These are phyloP conservation scores for Ceratoteleas bidentatus DNA, from an alignment of 1,140 invertebrate species.

Conservation along the genomic window DNA sequence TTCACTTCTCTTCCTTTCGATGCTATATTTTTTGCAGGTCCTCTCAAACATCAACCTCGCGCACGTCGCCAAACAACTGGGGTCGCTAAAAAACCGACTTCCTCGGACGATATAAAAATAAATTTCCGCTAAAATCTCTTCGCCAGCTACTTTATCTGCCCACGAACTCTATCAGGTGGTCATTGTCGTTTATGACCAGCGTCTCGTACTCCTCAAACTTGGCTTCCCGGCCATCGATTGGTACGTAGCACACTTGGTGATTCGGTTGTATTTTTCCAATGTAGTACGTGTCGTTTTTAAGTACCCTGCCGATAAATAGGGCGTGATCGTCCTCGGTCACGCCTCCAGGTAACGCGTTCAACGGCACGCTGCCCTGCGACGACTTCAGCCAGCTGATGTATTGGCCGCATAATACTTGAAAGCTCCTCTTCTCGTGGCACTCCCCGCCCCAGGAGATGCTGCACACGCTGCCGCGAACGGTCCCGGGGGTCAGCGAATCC, in stretches of 20 bases:
- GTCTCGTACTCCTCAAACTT: constrained; percentile 68
- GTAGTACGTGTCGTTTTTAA: constrained; percentile 68
- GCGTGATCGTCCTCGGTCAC: constrained; percentile 72
- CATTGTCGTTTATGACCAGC: constrained; percentile 65
- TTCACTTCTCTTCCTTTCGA: no score
- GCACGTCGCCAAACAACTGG: not conserved
- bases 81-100: no score
- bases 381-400: constrained; percentile 70
- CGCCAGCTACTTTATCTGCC: constrained; percentile 64
- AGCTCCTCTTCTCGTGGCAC: constrained; percentile 65
- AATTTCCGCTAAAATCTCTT: constrained; percentile 4
- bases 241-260: constrained; percentile 72
- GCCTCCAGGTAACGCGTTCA: constrained; percentile 72
- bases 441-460: constrained; percentile 68
- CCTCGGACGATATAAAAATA: constrained; percentile 12
- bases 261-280: constrained; percentile 75
- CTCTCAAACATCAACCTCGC: constrained; percentile 8
- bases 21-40: not conserved
- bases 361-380: constrained; percentile 68
- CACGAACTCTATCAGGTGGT: constrained; percentile 64
- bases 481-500: constrained; percentile 69
- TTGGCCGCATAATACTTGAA: constrained; percentile 70
- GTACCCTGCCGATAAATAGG: constrained; percentile 72
- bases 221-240: constrained; percentile 65
- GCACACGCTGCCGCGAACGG: constrained; percentile 60